Conservation (phyloP, 2,888 invertebrate genomes). For the Tanytarsus gracilentus region DNA sequence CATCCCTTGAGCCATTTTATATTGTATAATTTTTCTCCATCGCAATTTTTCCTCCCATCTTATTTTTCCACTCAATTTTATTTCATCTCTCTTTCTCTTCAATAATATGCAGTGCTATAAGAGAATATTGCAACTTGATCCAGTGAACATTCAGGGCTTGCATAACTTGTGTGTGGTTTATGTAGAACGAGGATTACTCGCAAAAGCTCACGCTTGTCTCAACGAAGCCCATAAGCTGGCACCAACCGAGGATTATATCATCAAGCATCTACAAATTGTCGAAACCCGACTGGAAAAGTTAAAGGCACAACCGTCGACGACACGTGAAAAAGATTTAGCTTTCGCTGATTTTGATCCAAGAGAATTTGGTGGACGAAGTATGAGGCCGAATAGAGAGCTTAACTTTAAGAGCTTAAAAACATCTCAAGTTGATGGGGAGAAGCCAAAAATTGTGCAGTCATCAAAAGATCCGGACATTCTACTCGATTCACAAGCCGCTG, state of each 20-base stretch:
- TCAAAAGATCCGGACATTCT: constrained; percentile 18
- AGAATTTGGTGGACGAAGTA: constrained; percentile 36
- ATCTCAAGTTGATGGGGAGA: background rate
- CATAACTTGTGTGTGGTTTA: constrained; percentile 95
- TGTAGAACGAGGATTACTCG: constrained; percentile 80
- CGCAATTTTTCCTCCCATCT: background rate
- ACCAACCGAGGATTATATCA: constrained; percentile 84
- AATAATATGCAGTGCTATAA: constrained; percentile 69
- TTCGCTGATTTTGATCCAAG: constrained; percentile 40
- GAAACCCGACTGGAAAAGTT: constrained; percentile 52
- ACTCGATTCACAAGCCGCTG: background rate
- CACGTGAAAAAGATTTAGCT: constrained; percentile 38
- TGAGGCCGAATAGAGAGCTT: background rate
- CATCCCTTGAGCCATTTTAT: no score
- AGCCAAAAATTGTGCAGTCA: background rate
- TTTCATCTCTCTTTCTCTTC: background rate
- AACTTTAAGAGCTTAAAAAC: background rate
- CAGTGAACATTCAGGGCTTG: constrained; percentile 84
- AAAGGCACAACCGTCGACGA: constrained; percentile 36
- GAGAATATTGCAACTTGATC: constrained; percentile 75
- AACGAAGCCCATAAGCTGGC: constrained; percentile 70
- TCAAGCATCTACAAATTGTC: constrained; percentile 82
- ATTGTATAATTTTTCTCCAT: constrained; percentile 1
- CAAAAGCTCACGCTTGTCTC: constrained; percentile 78
- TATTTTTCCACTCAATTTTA: background rate